Percentiles rank a stretch among this genome's conserved stretches.
Evolutionary conservation across 2,797 vertebrate genomes (phyloP).

Genomic region (Babyrousa celebensis): DNA sequence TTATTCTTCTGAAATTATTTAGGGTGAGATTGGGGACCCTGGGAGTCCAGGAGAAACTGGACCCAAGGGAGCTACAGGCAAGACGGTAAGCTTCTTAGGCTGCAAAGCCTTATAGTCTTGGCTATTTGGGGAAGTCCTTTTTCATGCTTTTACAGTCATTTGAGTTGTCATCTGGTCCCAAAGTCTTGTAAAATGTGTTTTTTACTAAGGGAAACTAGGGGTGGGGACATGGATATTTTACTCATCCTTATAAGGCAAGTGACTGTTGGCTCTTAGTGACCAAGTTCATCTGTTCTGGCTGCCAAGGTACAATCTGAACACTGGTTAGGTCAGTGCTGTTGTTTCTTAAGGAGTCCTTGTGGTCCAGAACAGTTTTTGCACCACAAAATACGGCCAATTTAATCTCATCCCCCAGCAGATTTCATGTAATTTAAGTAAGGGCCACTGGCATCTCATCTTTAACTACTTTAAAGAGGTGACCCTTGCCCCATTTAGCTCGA

Average conservation of each 20-base stretch:
- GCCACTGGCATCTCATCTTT: neutral
- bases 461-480: neutral
- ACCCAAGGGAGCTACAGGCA: slow-evolving; percentile 87
- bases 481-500: neutral
- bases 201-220: neutral
- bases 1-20: slow-evolving; percentile 52
- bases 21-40: slow-evolving; percentile 87
- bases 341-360: neutral
- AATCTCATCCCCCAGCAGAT: neutral
- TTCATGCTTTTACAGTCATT: neutral
- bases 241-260: neutral
- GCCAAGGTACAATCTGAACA: neutral
- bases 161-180: neutral
- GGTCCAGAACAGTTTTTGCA: neutral
- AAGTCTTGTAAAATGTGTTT: neutral
- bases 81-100: slow-evolving; percentile 78
- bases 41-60: slow-evolving; percentile 87
- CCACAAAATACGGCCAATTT: neutral
- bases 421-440: neutral
- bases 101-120: neutral
- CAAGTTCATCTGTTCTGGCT: neutral
- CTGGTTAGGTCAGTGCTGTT: neutral
- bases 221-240: neutral
- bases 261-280: neutral
- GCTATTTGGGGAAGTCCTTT: neutral